A percentile compares a stretch with the other conserved stretches of the same genome.
These are phyloP conservation scores for Phalacrocorax brasilianus DNA, from an alignment of 2,113 vertebrate genomes.

Conservation along the genomic window DNA sequence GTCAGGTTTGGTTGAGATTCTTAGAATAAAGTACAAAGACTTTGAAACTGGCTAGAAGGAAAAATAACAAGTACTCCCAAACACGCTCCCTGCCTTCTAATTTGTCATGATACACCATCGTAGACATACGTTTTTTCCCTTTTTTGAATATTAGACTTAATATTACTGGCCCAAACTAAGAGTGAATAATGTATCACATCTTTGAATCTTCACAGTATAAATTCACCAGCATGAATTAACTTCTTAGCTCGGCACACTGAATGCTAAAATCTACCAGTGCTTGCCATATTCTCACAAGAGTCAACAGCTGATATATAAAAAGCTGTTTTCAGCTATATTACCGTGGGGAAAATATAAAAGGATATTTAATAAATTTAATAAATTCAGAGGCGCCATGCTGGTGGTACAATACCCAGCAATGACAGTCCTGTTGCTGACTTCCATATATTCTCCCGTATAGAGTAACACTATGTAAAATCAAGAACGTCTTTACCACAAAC, in stretches of 20 bases:
- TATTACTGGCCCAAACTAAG: background rate
- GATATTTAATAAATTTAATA: background rate
- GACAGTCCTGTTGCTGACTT: background rate
- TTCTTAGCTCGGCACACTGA: background rate
- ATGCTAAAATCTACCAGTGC: background rate
- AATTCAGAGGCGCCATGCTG: background rate
- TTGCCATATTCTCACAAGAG: background rate
- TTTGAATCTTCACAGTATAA: background rate
- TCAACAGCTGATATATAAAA: background rate
- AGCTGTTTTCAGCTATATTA: background rate
- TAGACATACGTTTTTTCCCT: background rate
- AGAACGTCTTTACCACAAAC: background rate
- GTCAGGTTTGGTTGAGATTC: background rate
- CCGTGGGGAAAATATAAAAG: too few species aligned
- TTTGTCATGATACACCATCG: background rate
- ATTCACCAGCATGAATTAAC: background rate
- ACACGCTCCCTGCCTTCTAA: background rate
- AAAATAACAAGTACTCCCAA: background rate
- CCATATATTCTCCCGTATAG: background rate
- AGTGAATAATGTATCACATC: background rate
- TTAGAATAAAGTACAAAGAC: background rate
- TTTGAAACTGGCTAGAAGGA: background rate
- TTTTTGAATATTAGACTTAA: background rate
- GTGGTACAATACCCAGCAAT: background rate
- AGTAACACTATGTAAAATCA: background rate